Evolutionary conservation across 2,888 invertebrate species (phyloP).

Genomic region (Zaprionus bogoriensis): DNA sequence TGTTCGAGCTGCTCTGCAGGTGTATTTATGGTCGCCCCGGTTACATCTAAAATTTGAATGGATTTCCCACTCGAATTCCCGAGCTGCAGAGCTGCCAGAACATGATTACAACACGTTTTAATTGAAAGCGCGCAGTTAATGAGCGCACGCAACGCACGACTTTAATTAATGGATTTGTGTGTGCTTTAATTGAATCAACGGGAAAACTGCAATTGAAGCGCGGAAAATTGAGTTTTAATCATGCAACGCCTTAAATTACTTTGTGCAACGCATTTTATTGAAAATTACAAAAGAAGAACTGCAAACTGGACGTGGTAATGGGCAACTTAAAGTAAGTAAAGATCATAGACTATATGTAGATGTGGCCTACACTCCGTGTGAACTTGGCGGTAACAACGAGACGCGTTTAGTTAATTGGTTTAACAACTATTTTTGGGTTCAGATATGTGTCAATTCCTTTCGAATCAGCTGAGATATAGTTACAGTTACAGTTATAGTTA

Average conservation of each 20-base stretch:
- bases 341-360: not conserved
- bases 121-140: constrained; percentile 31
- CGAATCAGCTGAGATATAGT: constrained; percentile 23
- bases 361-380: not conserved
- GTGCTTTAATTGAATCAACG: not conserved
- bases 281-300: constrained; percentile 24
- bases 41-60: constrained; percentile 26
- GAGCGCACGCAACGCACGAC: constrained; percentile 19
- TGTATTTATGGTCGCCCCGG: constrained; percentile 25
- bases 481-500: too few species aligned
- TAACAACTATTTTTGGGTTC: constrained; percentile 65
- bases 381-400: constrained; percentile 29
- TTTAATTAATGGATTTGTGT: not conserved
- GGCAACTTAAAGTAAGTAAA: not conserved
- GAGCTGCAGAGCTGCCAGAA: constrained; percentile 12
- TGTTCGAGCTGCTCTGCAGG: too few species aligned
- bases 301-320: constrained; percentile 22
- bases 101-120: constrained; percentile 11
- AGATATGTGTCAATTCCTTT: constrained; percentile 45
- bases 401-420: constrained; percentile 7
- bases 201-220: not conserved
- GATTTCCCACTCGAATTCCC: too few species aligned
- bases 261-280: constrained; percentile 63
- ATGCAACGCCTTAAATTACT: constrained; percentile 5
- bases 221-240: not conserved